Evolutionary conservation across 1,140 invertebrate species (phyloP), one percentile per base, ranked within the genome.

Genomic region (Eriosoma lanigerum): DNA sequence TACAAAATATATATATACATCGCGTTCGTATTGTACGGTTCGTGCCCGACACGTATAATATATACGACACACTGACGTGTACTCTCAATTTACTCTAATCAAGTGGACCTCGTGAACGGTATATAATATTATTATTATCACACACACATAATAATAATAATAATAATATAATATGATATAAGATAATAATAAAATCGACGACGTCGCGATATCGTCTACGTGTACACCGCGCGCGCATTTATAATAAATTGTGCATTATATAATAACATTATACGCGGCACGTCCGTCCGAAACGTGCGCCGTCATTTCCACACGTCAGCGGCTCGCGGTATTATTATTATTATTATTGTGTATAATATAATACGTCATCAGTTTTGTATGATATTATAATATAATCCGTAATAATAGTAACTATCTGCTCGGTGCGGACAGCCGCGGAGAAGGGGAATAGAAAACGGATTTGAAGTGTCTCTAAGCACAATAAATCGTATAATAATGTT

Each of bases 1-100:
- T 38, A 38, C 3, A 4, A 38, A 38, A 4, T 38, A 4, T 4
- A 38, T 38, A 38, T 38, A 38, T 8, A 4, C 8, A 38, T 8
- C 32, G 8, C 8, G 8, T 38, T 4, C 32, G 32, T 38, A 38
- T 38, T 17, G 64, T 32, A 66, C 64, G 64, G 64, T 66, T 66
- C 64, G 64, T 66, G 64, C 32, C 12, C 64, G 19, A 1, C n/a
- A 24, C 24, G 15, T 29, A 38, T 62, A 62, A 21, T 15, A 21
- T 15, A 15, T 58, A 58, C 54, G 24, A n/a, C 54, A 21, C 52
- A 10, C 10, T 21, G 54, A 26, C 56, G 56, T 58, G 15, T 15
- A 29, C 24, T 24, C n/a, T 66, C 64, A 66, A 66, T 66, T 66
- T 66, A 44, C 64, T 66, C 64, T 66, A 66, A 66, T 66, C 64